These are phyloP conservation scores for Aphaenogaster rudis DNA, from an alignment of 1,140 invertebrate genomes.

Conservation along the genomic window DNA sequence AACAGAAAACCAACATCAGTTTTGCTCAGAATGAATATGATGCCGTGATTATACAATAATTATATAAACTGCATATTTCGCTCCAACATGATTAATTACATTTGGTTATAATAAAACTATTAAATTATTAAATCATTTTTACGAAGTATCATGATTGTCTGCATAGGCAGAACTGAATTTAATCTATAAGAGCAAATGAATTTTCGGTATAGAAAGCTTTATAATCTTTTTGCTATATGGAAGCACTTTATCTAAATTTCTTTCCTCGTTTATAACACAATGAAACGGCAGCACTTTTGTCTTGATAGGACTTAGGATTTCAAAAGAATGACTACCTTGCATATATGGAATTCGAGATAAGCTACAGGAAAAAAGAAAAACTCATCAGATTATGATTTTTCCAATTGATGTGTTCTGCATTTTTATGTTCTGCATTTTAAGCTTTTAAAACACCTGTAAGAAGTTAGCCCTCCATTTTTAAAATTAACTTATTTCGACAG, in stretches of 20 bases:
- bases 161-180: background rate
- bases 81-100: background rate
- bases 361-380: background rate
- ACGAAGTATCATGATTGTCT: background rate
- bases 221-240: background rate
- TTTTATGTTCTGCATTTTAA: background rate
- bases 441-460: too few species aligned
- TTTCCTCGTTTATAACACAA: conserved; percentile 18
- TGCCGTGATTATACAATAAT: background rate
- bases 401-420: background rate
- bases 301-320: background rate
- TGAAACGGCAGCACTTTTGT: background rate
- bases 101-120: background rate
- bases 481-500: too few species aligned
- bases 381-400: background rate
- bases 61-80: background rate
- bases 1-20: background rate
- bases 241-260: background rate
- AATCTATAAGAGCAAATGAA: background rate
- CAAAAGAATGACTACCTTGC: background rate
- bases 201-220: background rate
- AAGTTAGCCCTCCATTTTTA: too few species aligned
- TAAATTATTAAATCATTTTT: conserved; percentile 18
- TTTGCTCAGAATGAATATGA: background rate
- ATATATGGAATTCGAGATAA: conserved; percentile 15